Base-by-base conservation (phyloP, 2,888 invertebrate species). In the Plagiodera versicolora region DNA sequence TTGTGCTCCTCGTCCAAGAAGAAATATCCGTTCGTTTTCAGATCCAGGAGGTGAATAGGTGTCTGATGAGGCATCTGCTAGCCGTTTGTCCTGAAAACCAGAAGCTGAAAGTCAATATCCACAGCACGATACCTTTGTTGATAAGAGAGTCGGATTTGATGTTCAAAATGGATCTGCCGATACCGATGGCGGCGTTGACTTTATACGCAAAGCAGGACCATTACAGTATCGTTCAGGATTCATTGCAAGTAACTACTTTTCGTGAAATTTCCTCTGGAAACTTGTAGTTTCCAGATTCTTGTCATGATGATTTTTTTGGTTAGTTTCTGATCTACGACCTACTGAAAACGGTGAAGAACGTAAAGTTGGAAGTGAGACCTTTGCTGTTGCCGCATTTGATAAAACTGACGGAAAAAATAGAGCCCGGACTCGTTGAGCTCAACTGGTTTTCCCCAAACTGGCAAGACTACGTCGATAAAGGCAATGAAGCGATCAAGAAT, bases 381-480 rank as follows among this genome's bases (percentile, higher is more conserved):
- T 82, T 98, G 53, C 89, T 97, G 76, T 83, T 94, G 30, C 94
- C 95, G 0, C 95, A 95, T 82, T 83, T 95, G 64, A 90, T 92
- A 20, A 88, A 90, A 19, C 84, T 97, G 11, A 91, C 94, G 1
- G 89, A 90, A 9, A 86, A 93, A 67, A 82, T 97, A 19, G 87
- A 90, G 57, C 95, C 95, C 0, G 95, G 92, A 0, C 81, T 96
- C 24, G 86, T 86, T 18, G 84, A 85, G 10, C 85, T 96, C 11
- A 90, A 89, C 30, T 98, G 97, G 97, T 94, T 94, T 1, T 89
- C 92, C 63, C 85, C 89, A 14, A 87, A 89, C 67, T 94, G 96
- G 89, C 85, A 87, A 59, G 83, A 84, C 58, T 95, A 92, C 77
- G 87, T 92, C 63, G 87, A 89, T 60, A 84, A 85, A 56, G 91